Conservation (phyloP, 2,797 vertebrate genomes). For the Lepus townsendii region DNA sequence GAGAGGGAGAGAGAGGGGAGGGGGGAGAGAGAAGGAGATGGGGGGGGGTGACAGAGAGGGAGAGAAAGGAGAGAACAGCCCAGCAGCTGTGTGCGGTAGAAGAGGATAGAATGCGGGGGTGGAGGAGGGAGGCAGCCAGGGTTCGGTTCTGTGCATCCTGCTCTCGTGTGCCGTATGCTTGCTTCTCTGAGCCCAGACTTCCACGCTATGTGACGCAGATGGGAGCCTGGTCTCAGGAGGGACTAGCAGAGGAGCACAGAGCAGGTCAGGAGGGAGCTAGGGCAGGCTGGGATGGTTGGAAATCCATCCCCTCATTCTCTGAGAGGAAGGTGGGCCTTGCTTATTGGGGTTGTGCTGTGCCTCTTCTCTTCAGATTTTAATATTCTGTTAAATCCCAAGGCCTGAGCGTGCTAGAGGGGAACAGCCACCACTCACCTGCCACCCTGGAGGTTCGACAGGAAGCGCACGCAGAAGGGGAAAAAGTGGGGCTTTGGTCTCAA, state of each 20-base stretch:
- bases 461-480: neutral
- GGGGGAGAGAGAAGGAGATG: neutral
- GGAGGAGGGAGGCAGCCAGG: neutral
- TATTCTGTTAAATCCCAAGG: neutral
- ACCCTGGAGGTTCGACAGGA: neutral
- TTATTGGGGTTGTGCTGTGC: neutral
- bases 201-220: neutral
- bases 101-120: neutral
- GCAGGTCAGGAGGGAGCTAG: too few species aligned
- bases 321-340: neutral
- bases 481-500: neutral
- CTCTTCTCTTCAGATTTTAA: neutral
- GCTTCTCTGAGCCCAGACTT: neutral
- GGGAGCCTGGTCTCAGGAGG: neutral
- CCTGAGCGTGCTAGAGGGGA: neutral
- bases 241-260: neutral
- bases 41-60: neutral
- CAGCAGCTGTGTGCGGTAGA: neutral
- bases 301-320: neutral
- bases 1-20: neutral
- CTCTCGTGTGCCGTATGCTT: neutral
- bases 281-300: neutral
- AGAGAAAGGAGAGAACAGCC: neutral
- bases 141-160: neutral
- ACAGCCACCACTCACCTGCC: neutral